These are phyloP conservation scores for Atopsyche davidsoni DNA, from an alignment of 1,140 invertebrate genomes.

Conservation along the genomic window DNA sequence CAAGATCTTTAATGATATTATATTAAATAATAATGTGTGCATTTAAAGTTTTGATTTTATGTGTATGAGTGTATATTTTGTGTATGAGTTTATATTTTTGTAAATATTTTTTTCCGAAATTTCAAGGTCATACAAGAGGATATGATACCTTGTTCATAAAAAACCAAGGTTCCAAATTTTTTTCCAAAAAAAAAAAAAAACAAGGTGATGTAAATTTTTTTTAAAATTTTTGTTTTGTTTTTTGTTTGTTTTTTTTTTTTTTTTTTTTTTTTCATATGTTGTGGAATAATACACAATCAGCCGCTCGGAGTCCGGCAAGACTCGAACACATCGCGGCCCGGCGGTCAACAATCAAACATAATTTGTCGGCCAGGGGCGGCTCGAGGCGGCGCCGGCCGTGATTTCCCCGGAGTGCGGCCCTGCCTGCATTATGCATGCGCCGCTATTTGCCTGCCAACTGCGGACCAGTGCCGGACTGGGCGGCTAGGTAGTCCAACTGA, in stretches of 20 bases:
- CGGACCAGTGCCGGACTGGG: no score
- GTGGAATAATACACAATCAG: background rate
- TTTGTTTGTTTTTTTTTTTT: background rate
- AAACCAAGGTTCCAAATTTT: no score
- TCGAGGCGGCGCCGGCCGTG: slow-evolving; percentile 5
- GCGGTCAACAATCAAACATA: slow-evolving; percentile 26
- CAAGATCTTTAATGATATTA: no score
- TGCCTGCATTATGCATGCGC: slow-evolving; percentile 13
- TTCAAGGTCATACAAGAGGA: no score
- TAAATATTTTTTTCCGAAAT: no score
- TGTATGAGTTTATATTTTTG: no score
- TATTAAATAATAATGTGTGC: no score
- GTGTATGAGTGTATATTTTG: no score
- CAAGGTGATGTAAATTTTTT: background rate
- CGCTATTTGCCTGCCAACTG: slow-evolving; percentile 7
- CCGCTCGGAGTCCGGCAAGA: background rate
- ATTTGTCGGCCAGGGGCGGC: slow-evolving; percentile 15
- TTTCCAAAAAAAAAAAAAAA: background rate
- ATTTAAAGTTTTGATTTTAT: no score
- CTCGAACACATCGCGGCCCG: background rate
- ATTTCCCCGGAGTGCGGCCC: slow-evolving; percentile 20
- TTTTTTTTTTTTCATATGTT: background rate
- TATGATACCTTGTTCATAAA: no score
- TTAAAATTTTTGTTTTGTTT: background rate
- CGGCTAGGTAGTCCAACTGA: no score